Evolutionary conservation across 2,113 vertebrate species (phyloP), one percentile per base, ranked within the genome.

Genomic region (Pachyramphus minor): DNA sequence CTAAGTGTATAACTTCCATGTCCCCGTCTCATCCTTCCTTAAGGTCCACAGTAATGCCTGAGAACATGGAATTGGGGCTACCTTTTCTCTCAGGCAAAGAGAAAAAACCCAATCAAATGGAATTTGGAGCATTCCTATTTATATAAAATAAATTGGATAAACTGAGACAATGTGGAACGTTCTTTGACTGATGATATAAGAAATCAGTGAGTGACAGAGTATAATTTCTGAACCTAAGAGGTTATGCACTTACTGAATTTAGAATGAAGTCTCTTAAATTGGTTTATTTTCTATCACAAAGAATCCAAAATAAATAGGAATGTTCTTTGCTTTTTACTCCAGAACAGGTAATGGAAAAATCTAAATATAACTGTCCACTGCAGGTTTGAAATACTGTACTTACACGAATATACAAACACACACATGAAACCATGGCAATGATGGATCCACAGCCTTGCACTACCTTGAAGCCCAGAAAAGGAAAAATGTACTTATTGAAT

Each of bases 401-500:
- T 82, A 33, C 63, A 11, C 56, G 42, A 85, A 87, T 93, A 90
- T 58, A 72, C 64, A 95, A 88, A 88, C 75, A 89, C 77, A 95
- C 59, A 47, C 19, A 6, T 53, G 95, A 91, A 93, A 86, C 92
- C 78, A 81, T 96, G 93, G 96, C 75, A 97, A 96, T 95, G 64
- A 74, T 27, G 66, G 81, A 74, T 91, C 87, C 16, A 25, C 27
- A 72, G 35, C 68, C 62, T 58, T 84, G 55, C 9, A 47, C 87
- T 96, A 71, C 86, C 95, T 90, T 96, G 96, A 97, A 96, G 78
- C 79, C 37, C 55, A 53, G 52, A 94, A 73, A 87, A 84, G 62
- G 87, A n/a, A 93, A 80, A 91, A 93, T 41, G 44, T 84, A 42
- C 41, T 88, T 87, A 80, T 18, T 87, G 95, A 94, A 95, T 82